A percentile compares a stretch with the other conserved stretches of the same genome.
Evolutionary conservation across 1,140 invertebrate genomes (phyloP).

Genomic region (Drosophila littoralis): DNA sequence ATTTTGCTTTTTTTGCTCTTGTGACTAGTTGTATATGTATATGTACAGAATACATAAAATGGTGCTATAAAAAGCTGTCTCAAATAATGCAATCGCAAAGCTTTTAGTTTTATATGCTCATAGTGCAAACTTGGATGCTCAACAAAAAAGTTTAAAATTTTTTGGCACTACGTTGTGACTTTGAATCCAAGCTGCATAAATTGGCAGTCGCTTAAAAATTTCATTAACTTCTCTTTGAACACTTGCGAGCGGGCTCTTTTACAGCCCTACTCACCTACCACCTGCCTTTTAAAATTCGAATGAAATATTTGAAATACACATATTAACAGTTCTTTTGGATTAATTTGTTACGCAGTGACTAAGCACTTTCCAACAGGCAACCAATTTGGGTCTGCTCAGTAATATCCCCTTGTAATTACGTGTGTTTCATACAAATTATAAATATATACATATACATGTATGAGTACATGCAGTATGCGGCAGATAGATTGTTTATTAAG

Average conservation of each 20-base stretch:
- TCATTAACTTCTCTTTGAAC: neutral
- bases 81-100: constrained; percentile 5
- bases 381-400: neutral
- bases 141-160: neutral
- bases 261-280: neutral
- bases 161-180: neutral
- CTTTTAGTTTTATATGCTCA: constrained; percentile 1
- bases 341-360: neutral
- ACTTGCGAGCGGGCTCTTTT: neutral
- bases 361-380: neutral
- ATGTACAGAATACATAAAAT: neutral
- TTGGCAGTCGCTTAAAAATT: neutral
- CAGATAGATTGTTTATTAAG: constrained; percentile 30
- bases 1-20: neutral
- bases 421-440: constrained; percentile 59
- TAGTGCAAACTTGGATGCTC: neutral
- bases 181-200: constrained; percentile 7
- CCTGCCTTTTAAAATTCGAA: neutral
- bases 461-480: constrained; percentile 14
- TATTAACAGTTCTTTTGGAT: neutral
- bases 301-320: neutral
- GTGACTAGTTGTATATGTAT: neutral
- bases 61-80: neutral
- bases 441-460: too few species aligned
- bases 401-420: constrained; percentile 55